phyloP scores from a whole-genome alignment of 2,888 invertebrate species.

The Sialis fuliginosa region DNA sequence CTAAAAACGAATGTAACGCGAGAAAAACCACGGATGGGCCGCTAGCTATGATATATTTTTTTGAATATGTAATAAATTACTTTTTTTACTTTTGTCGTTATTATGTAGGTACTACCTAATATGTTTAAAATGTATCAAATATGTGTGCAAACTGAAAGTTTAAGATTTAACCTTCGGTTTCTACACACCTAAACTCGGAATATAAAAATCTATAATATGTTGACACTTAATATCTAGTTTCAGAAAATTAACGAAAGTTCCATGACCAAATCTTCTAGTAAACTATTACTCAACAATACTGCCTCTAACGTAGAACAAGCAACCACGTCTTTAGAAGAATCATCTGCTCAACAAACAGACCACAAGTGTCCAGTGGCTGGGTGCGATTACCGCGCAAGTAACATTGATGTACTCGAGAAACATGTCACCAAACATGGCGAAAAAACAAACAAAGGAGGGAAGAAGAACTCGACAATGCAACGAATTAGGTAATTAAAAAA shows the following conservation, averaged over 20 bases:
- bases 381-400: slow-evolving; percentile 2
- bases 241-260: no score
- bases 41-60: no score
- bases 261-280: neutral
- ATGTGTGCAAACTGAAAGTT: no score
- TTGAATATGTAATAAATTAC: no score
- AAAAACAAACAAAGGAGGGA: slow-evolving; percentile 1
- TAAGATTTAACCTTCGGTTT: no score
- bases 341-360: neutral
- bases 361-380: slow-evolving; percentile 5
- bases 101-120: no score
- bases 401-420: slow-evolving; percentile 2
- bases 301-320: neutral
- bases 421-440: slow-evolving; percentile 4
- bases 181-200: neutral
- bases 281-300: no score
- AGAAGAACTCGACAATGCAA: slow-evolving; percentile 3
- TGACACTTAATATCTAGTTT: no score
- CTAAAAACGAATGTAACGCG: no score
- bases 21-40: no score
- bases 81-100: no score
- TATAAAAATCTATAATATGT: neutral
- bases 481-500: slow-evolving; percentile 3
- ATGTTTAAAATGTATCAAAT: no score
- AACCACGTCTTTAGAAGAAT: neutral